Evolutionary conservation across 2,113 vertebrate genomes (phyloP).

Genomic region (Dasyurus viverrinus): DNA sequence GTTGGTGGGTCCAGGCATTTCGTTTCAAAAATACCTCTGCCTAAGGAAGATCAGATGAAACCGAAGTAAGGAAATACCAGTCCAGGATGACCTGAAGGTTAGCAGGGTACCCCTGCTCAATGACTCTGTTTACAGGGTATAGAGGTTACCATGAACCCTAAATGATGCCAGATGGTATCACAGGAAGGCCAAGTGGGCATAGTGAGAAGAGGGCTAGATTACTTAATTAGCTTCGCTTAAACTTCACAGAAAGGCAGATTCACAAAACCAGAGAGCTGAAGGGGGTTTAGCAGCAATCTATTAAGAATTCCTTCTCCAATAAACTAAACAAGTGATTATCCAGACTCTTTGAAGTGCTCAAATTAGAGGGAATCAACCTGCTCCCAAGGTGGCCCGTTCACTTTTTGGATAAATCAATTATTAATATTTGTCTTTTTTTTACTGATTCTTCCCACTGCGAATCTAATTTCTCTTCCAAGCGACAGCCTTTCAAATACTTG

Average conservation of each 20-base stretch:
- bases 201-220: not conserved
- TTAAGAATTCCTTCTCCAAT: not conserved
- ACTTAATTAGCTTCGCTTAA: not conserved
- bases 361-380: not conserved
- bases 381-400: not conserved
- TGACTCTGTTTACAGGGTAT: constrained; percentile 67
- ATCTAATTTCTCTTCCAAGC: not conserved
- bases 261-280: not conserved
- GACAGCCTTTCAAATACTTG: not conserved
- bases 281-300: not conserved
- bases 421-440: not conserved
- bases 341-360: not conserved
- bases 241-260: not conserved
- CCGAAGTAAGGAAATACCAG: constrained; percentile 60
- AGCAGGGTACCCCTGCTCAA: not conserved
- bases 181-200: constrained; percentile 52
- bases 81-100: constrained; percentile 51
- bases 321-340: not conserved
- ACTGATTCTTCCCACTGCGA: not conserved
- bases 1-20: constrained; percentile 61
- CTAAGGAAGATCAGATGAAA: constrained; percentile 66
- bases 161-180: not conserved
- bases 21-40: constrained; percentile 63
- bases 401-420: not conserved
- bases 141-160: constrained; percentile 58